Conservation (phyloP, 2,888 invertebrate genomes). For the Phania funesta region DNA sequence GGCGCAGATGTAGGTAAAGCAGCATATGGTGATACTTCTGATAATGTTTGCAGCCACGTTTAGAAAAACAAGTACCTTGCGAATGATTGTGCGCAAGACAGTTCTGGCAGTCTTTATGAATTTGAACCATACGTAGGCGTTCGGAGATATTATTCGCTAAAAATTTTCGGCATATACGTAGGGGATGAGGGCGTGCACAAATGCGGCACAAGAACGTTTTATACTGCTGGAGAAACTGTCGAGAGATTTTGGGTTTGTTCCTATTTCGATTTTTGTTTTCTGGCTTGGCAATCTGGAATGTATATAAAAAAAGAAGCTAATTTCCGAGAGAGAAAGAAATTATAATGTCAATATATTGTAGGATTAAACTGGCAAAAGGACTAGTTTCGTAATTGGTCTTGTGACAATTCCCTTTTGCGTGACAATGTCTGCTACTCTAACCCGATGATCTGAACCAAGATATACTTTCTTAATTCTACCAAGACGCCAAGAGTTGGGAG, state of each 20-base stretch:
- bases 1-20: background rate
- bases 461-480: background rate
- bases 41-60: constrained; percentile 12
- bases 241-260: too few relatives aligned
- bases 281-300: too few relatives aligned
- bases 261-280: too few relatives aligned
- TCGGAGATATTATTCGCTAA: constrained; percentile 8
- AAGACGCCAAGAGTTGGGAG: constrained; percentile 10
- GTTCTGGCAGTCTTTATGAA: constrained; percentile 3
- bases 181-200: background rate
- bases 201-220: background rate
- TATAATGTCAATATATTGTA: too few relatives aligned
- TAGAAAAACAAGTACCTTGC: constrained; percentile 11
- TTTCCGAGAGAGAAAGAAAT: too few relatives aligned
- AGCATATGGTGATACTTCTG: constrained; percentile 16
- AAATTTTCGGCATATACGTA: background rate
- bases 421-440: too few relatives aligned
- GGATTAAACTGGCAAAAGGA: too few relatives aligned
- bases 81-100: constrained; percentile 19
- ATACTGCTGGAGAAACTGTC: background rate
- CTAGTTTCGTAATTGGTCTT: too few relatives aligned
- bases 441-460: too few relatives aligned
- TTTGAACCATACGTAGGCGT: background rate
- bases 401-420: too few relatives aligned
- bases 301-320: too few relatives aligned